phyloP scores from a whole-genome alignment of 2,797 vertebrate species.

The Macrochelys suwanniensis region DNA sequence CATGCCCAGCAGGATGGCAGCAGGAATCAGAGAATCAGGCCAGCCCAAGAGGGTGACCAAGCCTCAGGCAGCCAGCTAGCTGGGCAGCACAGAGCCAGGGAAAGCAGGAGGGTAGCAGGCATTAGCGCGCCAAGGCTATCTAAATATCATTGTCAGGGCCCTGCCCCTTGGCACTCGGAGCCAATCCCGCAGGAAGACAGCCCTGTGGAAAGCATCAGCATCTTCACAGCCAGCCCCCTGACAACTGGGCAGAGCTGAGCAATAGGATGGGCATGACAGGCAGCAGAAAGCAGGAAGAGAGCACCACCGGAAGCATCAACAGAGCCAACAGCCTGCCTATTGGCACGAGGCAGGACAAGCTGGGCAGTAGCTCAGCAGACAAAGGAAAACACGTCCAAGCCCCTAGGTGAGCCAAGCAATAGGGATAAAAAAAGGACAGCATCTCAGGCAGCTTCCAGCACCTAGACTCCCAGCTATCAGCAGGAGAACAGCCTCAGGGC shows the following conservation, averaged over 20 bases:
- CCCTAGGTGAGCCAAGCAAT: background rate
- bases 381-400: constrained; percentile 2
- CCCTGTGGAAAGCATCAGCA: constrained; percentile 26
- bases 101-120: background rate
- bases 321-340: constrained; percentile 7
- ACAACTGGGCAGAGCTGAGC: background rate
- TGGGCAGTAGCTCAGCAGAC: background rate
- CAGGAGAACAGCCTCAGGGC: background rate
- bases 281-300: background rate
- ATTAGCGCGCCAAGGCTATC: accelerated
- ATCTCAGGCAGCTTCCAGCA: background rate
- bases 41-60: background rate
- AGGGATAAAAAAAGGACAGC: constrained; percentile 28
- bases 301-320: background rate
- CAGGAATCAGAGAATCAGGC: background rate
- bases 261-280: background rate
- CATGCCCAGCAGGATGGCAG: background rate
- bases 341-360: constrained; percentile 46
- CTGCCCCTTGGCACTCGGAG: background rate
- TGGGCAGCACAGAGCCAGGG: background rate
- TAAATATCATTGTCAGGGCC: constrained; percentile 2
- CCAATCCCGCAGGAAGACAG: background rate
- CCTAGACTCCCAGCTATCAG: constrained; percentile 9
- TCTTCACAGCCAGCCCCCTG: constrained; percentile 18
- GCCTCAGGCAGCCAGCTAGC: background rate